Percentiles rank a stretch among this genome's conserved stretches.
Evolutionary conservation across 2,113 vertebrate species (phyloP).

Genomic region (Ibidorhyncha struthersii): DNA sequence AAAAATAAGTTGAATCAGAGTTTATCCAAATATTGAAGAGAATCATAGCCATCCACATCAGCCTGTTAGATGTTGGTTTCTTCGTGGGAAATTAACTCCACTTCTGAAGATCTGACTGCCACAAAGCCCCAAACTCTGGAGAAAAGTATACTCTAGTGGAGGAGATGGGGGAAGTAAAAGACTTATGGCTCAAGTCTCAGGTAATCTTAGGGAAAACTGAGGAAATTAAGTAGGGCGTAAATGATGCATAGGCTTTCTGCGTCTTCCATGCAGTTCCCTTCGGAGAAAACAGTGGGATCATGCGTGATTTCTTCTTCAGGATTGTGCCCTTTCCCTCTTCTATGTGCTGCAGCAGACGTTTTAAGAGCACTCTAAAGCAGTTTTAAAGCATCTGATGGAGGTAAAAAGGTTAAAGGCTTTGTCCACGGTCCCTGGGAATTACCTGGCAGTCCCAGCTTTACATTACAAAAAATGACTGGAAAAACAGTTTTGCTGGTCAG

Average conservation of each 20-base stretch:
- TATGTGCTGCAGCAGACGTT: background rate
- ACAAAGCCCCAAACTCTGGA: background rate
- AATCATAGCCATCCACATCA: background rate
- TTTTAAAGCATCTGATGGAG: conserved; percentile 26
- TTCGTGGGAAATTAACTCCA: background rate
- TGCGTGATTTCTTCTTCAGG: background rate
- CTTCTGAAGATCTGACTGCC: background rate
- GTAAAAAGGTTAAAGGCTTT: conserved; percentile 53
- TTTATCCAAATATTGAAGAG: conserved; percentile 61
- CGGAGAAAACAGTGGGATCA: background rate
- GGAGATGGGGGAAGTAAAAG: background rate
- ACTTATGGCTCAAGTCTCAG: background rate
- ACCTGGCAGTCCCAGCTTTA: background rate
- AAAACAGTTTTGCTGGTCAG: conserved; percentile 24
- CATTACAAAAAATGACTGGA: background rate
- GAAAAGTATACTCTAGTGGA: background rate
- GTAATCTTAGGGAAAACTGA: background rate
- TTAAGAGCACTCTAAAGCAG: background rate
- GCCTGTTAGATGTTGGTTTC: background rate
- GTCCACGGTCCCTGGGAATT: background rate
- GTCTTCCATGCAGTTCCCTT: background rate
- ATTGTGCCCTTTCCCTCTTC: background rate
- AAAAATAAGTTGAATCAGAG: conserved; percentile 36
- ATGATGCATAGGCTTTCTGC: background rate
- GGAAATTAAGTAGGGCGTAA: background rate